A percentile compares a stretch with the other conserved stretches of the same genome.
Conservation (phyloP, 2,888 invertebrate genomes). For the Zonitis immaculata region DNA sequence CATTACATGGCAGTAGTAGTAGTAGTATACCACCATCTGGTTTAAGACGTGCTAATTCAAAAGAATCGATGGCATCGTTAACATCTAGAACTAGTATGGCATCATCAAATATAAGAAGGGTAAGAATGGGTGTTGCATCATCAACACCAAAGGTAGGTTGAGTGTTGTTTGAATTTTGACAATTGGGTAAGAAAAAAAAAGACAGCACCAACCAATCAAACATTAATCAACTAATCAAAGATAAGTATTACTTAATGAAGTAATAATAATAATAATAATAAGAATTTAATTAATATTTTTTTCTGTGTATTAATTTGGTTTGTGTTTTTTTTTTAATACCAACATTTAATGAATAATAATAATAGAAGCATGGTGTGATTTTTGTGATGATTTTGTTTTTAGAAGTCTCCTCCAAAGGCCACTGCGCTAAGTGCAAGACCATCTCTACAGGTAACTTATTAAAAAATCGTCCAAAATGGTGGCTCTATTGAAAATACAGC, state of each 20-base stretch:
- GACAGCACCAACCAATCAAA: constrained; percentile 37
- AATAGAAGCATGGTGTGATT: constrained; percentile 16
- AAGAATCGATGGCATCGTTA: constrained; percentile 72
- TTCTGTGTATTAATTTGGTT: constrained; percentile 31
- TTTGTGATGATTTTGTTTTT: constrained; percentile 34
- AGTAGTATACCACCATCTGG: constrained; percentile 49
- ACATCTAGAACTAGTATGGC: constrained; percentile 46
- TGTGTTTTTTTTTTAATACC: constrained; percentile 23
- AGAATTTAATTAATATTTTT: too few relatives aligned
- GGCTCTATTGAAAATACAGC: constrained; percentile 49
- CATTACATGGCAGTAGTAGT: too few relatives aligned
- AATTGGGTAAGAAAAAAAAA: constrained; percentile 9
- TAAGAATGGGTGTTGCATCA: constrained; percentile 71
- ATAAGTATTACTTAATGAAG: constrained; percentile 5
- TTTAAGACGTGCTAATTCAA: constrained; percentile 71
- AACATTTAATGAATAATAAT: constrained; percentile 1
- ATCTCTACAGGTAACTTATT: constrained; percentile 61
- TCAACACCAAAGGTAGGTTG: constrained; percentile 62
- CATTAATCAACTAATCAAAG: background rate
- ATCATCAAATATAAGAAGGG: constrained; percentile 61
- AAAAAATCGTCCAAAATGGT: constrained; percentile 14
- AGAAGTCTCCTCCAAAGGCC: constrained; percentile 54
- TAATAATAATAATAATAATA: too few relatives aligned
- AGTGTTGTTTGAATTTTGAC: constrained; percentile 34
- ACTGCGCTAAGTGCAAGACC: constrained; percentile 59